phyloP scores from a whole-genome alignment of 2,113 vertebrate genomes.

The Neodontobutis hainanensis region DNA sequence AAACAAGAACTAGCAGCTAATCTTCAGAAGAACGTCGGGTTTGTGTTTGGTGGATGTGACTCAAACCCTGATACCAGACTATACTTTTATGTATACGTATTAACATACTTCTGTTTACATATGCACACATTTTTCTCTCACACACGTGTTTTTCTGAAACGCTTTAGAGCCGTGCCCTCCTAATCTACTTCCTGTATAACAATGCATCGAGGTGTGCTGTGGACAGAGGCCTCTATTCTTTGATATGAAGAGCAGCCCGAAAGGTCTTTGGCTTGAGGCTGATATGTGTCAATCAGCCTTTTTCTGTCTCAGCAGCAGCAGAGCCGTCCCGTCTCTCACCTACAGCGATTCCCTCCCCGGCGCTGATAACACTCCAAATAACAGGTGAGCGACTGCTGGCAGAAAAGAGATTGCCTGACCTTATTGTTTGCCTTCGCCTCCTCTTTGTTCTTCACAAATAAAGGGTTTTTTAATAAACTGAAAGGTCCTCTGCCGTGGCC shows the following conservation, averaged over 20 bases:
- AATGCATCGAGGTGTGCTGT: conserved; percentile 50
- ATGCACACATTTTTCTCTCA: neutral
- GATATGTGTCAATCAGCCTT: conserved; percentile 79
- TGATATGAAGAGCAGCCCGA: conserved; percentile 77
- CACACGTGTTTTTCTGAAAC: neutral
- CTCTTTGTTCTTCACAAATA: conserved; percentile 99
- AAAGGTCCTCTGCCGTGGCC: conserved; percentile 94
- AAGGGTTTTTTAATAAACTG: conserved; percentile 99
- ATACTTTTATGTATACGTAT: too few species aligned
- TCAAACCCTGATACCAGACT: too few species aligned
- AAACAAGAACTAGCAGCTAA: too few species aligned
- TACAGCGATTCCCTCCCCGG: conserved; percentile 81
- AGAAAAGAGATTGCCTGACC: conserved; percentile 99
- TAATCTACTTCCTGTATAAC: conserved; percentile 53
- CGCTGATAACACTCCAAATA: conserved; percentile 96
- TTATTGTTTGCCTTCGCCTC: conserved; percentile 97
- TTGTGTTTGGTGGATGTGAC: too few species aligned
- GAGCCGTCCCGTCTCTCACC: conserved; percentile 57
- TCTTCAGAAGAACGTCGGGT: too few species aligned
- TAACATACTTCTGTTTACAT: neutral
- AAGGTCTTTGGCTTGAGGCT: conserved; percentile 83
- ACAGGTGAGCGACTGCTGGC: conserved; percentile 99
- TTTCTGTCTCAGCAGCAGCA: conserved; percentile 36
- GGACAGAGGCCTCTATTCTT: conserved; percentile 64
- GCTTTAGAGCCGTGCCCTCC: conserved; percentile 19